Evolutionary conservation across 2,797 vertebrate species (phyloP).

Genomic region (Pipistrellus nathusii): DNA sequence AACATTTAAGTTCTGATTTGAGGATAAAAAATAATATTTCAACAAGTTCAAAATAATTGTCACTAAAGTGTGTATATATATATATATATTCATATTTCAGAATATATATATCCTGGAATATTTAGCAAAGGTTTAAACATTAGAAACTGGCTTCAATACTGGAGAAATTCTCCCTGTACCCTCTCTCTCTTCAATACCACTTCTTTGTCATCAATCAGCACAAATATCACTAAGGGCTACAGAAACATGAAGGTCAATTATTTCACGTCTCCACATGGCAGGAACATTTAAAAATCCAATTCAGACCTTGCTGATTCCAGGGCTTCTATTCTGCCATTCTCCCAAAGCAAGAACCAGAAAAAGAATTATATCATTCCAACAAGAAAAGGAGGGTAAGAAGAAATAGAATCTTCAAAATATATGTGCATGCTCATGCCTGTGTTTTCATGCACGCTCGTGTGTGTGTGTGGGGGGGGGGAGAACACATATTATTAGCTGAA

Average conservation of each 20-base stretch:
- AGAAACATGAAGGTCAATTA: neutral
- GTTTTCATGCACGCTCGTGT: neutral
- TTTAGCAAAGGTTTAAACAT: neutral
- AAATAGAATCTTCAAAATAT: neutral
- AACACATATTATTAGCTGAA: neutral
- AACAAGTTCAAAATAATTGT: neutral
- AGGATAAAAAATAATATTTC: neutral
- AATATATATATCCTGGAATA: neutral
- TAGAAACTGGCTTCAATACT: neutral
- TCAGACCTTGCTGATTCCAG: neutral
- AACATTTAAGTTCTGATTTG: neutral
- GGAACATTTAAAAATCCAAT: neutral
- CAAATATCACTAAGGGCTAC: neutral
- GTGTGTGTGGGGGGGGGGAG: neutral
- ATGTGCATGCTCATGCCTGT: neutral
- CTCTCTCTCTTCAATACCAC: neutral
- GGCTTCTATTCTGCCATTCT: neutral
- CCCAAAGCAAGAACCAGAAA: neutral
- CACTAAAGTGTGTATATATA: neutral
- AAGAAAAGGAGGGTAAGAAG: neutral
- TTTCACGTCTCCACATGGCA: neutral
- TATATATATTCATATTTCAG: neutral
- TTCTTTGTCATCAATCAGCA: neutral
- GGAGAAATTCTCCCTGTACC: neutral
- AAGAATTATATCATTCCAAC: neutral